Base-by-base conservation (phyloP, 2,888 invertebrate genomes). In the Morpho helenor region DNA sequence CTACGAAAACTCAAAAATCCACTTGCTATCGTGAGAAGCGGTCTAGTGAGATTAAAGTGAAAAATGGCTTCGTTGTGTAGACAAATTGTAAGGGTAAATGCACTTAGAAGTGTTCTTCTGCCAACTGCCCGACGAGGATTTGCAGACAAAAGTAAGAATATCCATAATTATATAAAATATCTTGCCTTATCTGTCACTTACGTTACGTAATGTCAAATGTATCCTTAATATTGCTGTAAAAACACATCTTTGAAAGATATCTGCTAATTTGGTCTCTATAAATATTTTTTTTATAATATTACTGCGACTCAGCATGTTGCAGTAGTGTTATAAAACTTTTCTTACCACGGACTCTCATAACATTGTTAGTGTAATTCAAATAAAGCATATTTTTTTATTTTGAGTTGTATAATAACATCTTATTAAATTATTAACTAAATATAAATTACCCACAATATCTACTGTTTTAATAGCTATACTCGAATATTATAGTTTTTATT, bases 21-120 rank as follows among this genome's bases (percentile, higher is more conserved):
- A 85, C 82, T 88, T 85, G 85, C 86, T 75, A 79, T 86, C 84
- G 84, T 81, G 70, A 83, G 85, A 88, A 84, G 80, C 85, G 86
- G 79, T 85, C 82, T 82, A 82, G 84, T 86, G 82, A 71, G 65
- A 78, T 81, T 73, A 69, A 71, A 74, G 72, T 73, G 92, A 92
- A 93, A 31, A 49, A 95, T 95, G 95, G 95, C 95, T 87, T 94
- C 95, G 71, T 85, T 95, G 80, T 95, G 94, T 90, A 93, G 94
- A 87, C 94, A 94, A 92, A 91, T 94, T 83, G 85, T 93, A 75
- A 87, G 93, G 64, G 93, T 91, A 88, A 88, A 92, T 78, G 92
- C 93, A 72, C 91, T 93, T 77, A 93, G 92, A 83, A 93, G 93
- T 91, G 91, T 93, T 68, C 78, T 93, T 69, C 89, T 92, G 75